Evolutionary conservation across 2,113 vertebrate species (phyloP), one percentile per base, ranked within the genome.

Genomic region (Sarotherodon lohbergeri): DNA sequence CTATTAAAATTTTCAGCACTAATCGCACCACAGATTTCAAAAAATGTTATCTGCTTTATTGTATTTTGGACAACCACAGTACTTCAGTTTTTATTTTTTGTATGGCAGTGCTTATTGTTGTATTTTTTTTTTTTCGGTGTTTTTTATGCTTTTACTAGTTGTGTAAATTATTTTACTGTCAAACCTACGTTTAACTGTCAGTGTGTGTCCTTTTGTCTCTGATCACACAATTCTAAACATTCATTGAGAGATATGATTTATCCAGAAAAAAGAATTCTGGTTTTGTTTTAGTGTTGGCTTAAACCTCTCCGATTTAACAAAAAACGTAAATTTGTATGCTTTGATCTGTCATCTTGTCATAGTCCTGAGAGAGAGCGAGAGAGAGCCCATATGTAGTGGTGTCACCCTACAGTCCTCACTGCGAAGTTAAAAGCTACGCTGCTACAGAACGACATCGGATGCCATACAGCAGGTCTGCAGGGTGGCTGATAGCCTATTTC

Each of bases 401-500:
- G 56, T 14, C 39, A 2, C 89, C 52, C 71, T 73, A 9, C 7
- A 9, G 56, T 81, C 56, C 24, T 82, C 73, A 43, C 61, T 87
- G 39, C 84, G 39, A 87, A 89, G 89, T 87, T 93, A 43, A 85
- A 83, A 55, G 88, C 54, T 63, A 63, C n/a, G 41, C 85, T 19
- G 13, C 43, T 12, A 17, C 81, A 90, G 76, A 80, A 41, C 6
- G 3, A 87, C 85, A 90, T 8, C 88, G 86, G 71, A 90, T 78
- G 85, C 24, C 66, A 71, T 16, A 52, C 73, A 84, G 80, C 52
- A 34, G 61, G 81, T 87, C 85, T 85, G 91, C 50, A 83, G 68
- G 85, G 84, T 43, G 78, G 82, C 89, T 88, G 68, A 88, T 86
- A 66, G 82, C 80, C 86, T 86, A 57, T 88, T 91, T 92, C 84